phyloP scores from a whole-genome alignment of 2,113 vertebrate species.

The Upupa epops region DNA sequence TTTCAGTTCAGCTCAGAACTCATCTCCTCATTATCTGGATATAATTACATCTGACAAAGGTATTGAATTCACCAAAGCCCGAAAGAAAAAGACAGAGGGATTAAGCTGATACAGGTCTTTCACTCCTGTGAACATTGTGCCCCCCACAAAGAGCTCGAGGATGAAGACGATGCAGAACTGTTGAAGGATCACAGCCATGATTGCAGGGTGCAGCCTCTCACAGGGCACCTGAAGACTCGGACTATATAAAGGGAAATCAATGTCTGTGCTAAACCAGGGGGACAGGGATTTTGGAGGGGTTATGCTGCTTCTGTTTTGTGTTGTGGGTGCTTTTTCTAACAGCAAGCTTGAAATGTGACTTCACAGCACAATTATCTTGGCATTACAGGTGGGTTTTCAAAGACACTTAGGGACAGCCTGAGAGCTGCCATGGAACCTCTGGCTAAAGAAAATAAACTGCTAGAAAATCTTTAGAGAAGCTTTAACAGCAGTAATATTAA shows the following conservation, averaged over 20 bases:
- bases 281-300: background rate
- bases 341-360: background rate
- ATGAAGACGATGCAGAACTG: conserved; percentile 42
- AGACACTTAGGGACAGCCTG: background rate
- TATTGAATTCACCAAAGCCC: conserved; percentile 2
- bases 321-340: background rate
- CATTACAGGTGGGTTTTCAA: background rate
- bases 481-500: background rate
- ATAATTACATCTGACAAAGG: conserved; percentile 50
- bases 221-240: background rate
- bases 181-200: conserved; percentile 35
- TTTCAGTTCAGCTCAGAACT: conserved; percentile 10
- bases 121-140: background rate
- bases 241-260: conserved; percentile 22
- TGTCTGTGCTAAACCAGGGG: background rate
- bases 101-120: conserved; percentile 35
- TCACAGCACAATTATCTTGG: background rate
- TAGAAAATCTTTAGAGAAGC: background rate
- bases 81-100: conserved; percentile 16
- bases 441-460: background rate
- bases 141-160: background rate
- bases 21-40: background rate
- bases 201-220: conserved; percentile 34
- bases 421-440: background rate
- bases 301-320: background rate